Evolutionary conservation across 2,888 invertebrate species (phyloP), one percentile per base, ranked within the genome.

Genomic region (Syrphus vitripennis): DNA sequence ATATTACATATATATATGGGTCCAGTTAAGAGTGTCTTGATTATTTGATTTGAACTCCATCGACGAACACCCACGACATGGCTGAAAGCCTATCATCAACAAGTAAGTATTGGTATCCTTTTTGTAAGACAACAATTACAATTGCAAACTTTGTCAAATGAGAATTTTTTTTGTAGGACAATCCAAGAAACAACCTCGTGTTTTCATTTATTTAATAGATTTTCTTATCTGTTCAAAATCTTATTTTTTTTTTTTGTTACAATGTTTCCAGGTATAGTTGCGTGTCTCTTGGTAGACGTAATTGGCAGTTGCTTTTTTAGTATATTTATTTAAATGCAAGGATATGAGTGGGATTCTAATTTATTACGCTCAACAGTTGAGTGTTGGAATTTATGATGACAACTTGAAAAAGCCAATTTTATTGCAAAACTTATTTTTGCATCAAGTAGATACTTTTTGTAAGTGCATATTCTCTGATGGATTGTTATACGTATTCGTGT

Each of bases 41-140:
- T 45, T 19, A 53, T 69, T 53, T 48, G 29, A 53, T 75, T 69
- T n/a, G 4, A 34, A 72, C 45, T 55, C 42, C 50, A 50, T 61
- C 42, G 37, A 24, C 31, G 29, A 19, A 45, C 45, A 14, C 31
- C 3, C 4, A 45, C 53, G 9, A 45, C 26, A 81, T 81, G 81
- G 76, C 61, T 10, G 76, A 81, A 57, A 61, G 5, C 29, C 21
- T 57, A 40, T 24, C 61, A 70, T 81, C 76, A 81, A 70, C 76
- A 76, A 76, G 81, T 81, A 55, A 81, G 81, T 81, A 59, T 12
- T 10, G 14, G 1, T 16, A 45, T 37, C 34, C 42, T 19, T 71
- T 6, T 26, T 29, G n/a, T 40, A 24, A 65, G 5, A 14, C 10
- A 0, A 29, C 6, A 21, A 21, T 37, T 57, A 12, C 37, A 21